Percentiles rank a stretch among this genome's conserved stretches.
These are phyloP conservation scores for Peromyscus leucopus DNA, from an alignment of 2,113 vertebrate species.

Conservation along the genomic window DNA sequence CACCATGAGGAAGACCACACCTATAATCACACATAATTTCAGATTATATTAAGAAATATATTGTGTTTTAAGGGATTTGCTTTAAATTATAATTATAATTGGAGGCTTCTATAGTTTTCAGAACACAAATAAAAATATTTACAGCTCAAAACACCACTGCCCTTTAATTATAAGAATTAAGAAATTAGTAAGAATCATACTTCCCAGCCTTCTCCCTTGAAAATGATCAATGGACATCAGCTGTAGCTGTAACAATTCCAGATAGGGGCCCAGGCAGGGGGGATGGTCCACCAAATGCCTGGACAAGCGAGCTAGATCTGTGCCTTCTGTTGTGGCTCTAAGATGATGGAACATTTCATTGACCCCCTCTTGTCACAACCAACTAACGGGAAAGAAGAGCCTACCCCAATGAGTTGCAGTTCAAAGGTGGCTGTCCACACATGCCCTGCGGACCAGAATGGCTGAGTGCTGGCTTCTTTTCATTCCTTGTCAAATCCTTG, in stretches of 20 bases:
- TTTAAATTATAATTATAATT: not conserved
- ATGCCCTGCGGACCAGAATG: not conserved
- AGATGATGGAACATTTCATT: not conserved
- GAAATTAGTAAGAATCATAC: slow-evolving; percentile 10
- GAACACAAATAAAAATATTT: slow-evolving; percentile 46
- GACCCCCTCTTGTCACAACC: not conserved
- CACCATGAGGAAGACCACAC: not conserved
- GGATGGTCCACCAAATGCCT: too few relatives aligned
- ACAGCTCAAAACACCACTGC: not conserved
- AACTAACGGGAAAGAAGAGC: not conserved
- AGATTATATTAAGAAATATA: not conserved
- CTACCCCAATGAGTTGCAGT: not conserved
- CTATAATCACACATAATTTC: not conserved
- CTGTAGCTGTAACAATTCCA: not conserved
- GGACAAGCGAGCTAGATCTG: not conserved
- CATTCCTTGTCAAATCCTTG: not conserved
- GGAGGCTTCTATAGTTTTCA: not conserved
- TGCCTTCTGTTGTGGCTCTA: not conserved
- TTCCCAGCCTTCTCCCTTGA: not conserved
- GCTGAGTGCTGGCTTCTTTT: not conserved
- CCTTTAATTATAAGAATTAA: not conserved
- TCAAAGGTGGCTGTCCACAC: not conserved
- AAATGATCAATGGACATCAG: not conserved
- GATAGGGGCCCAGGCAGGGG: not conserved
- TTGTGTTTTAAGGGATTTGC: not conserved